phyloP scores from a whole-genome alignment of 1,140 invertebrate species.

The Pseudachorutes palmiensis region DNA sequence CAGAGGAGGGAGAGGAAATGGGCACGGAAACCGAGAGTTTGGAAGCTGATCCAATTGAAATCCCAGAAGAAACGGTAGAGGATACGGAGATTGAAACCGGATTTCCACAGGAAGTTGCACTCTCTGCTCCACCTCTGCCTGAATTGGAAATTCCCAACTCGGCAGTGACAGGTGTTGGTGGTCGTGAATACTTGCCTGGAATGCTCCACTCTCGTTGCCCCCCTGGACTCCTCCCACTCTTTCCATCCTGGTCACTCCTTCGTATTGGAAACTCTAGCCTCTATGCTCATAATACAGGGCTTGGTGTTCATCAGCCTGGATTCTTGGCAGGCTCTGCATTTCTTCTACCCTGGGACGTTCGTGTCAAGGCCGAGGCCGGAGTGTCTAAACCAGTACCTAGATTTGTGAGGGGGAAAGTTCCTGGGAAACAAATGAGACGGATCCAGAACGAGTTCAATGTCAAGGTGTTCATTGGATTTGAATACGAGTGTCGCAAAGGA shows the following conservation, averaged over 20 bases:
- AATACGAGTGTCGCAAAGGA: constrained; percentile 92
- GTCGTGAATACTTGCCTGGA: constrained; percentile 58
- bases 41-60: background rate
- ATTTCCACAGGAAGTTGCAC: too few species aligned
- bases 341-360: constrained; percentile 89
- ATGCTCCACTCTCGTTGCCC: constrained; percentile 78
- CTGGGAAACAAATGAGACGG: constrained; percentile 16
- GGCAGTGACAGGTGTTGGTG: background rate
- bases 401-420: constrained; percentile 15
- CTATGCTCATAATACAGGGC: constrained; percentile 41
- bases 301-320: constrained; percentile 54
- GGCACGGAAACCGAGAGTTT: background rate
- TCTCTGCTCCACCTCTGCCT: background rate
- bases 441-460: constrained; percentile 58
- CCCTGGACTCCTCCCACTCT: constrained; percentile 68
- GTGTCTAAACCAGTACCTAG: constrained; percentile 28
- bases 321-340: constrained; percentile 75
- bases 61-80: background rate
- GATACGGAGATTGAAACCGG: background rate
- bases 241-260: constrained; percentile 85
- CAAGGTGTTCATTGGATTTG: constrained; percentile 91
- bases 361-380: constrained; percentile 49
- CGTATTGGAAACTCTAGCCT: constrained; percentile 73
- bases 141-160: background rate
- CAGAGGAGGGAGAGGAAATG: background rate